Evolutionary conservation across 2,797 vertebrate genomes (phyloP), one percentile per base, ranked within the genome.

Genomic region (Galagoides demidoff): DNA sequence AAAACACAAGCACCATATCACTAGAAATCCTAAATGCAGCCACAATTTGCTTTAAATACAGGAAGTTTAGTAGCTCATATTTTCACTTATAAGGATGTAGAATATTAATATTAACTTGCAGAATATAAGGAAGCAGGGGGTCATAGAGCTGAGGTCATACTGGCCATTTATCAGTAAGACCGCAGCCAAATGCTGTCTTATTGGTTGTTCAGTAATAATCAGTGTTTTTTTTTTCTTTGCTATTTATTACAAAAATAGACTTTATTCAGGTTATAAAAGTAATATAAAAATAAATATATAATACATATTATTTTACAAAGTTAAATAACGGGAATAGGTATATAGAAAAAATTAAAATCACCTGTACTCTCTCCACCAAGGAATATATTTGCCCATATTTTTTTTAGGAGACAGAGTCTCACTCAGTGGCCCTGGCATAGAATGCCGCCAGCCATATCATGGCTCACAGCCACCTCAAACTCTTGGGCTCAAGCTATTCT

Each of bases 231-330:
- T 74, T 61, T 61, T 81, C 27, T 88, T 86, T 77, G 22, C 49
- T 14, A 49, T 49, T 49, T 49, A 49, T 57, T 83, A 79, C 61
- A 43, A 82, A 94, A 92, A 39, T 3, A 74, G 43, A 57, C 86
- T 85, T 85, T 61, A 92, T 85, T 91, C 31, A 93, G 31, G 14
- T 82, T 96, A 29, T 83, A 86, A 92, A 86, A 57, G 27, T 86
- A 87, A 87, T 43, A 88, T 83, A 64, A 90, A 92, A 83, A 87
- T 34, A 64, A 90, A 92, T 77, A 87, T 34, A 11, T 63, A 86
- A 90, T 12, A 74, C 11, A 79, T 52, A 76, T 92, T 43, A 49
- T 64, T 93, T 92, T 23, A 7, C 70, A 82, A 93, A 74, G 49
- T 70, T 59, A 55, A 74, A 27, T 9, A 68, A 7, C 37, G 90